Evolutionary conservation across 2,888 invertebrate species (phyloP), one percentile per base, ranked within the genome.

Genomic region (Stenolophus ochropezus): DNA sequence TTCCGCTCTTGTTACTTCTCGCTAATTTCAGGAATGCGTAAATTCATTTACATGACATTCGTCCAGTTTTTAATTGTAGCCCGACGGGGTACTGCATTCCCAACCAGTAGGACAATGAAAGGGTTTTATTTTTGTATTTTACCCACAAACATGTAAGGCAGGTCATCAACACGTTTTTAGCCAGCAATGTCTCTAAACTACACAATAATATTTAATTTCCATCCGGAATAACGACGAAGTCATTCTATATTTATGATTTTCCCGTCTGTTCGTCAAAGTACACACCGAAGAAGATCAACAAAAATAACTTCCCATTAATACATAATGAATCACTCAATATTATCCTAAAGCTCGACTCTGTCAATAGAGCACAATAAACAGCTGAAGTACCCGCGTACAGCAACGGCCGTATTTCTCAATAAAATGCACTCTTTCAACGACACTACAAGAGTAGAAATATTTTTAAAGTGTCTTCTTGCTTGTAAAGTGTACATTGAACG

Each of bases 11-110:
- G 16, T 14, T 14, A 23, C 33, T 53, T 76, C 53, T 49, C 25
- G 69, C 51, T 71, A 79, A 79, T 79, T 79, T 69, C 49, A 53
- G 79, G 79, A 79, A 79, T 79, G 79, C 71, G 79, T 79, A 79
- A 79, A 79, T 79, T 79, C 69, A 79, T 79, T 79, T 53, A 79
- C 79, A 79, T 79, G 79, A 79, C 69, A 69, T 79, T 51, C 79
- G 79, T 79, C 79, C 79, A 69, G 27, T 69, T 79, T 79, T 79
- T 79, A 49, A 65, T 78, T 78, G 65, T 33, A 23, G 76, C 20
- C 33, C 14, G 47, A 47, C 47, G 16, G 5, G 69, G 6, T 42
- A n/a, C n/a, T n/a, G n/a, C n/a, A n/a, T n/a, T n/a, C n/a, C n/a
- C n/a, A n/a, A n/a, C n/a, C n/a, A n/a, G n/a, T n/a, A n/a, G n/a